Conservation (phyloP, 92 coral and sea anemone species). For the Umimayanthus chanpuru region DNA sequence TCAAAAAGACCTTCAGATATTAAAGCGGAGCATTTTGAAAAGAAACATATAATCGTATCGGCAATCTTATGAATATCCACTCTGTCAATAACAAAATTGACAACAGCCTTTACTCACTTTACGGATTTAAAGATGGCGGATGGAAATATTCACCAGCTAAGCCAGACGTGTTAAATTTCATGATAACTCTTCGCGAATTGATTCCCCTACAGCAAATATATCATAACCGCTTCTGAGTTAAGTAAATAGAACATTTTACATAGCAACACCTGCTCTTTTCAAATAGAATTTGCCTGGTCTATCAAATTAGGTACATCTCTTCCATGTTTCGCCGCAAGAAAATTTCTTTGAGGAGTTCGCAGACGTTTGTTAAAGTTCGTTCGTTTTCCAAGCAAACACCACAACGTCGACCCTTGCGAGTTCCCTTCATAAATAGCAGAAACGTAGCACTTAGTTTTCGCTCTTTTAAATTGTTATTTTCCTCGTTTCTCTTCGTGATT, state of each 20-base stretch:
- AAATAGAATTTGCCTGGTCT: background rate
- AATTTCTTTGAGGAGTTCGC: conserved; percentile 84
- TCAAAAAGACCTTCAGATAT: background rate
- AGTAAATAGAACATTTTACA: conserved; percentile 26
- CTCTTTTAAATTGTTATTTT: conserved; percentile 25
- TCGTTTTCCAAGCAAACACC: conserved; percentile 85
- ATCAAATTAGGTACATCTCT: conserved; percentile 86
- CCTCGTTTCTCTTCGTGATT: conserved; percentile 5
- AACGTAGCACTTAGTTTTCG: conserved; percentile 69
- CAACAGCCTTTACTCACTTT: background rate
- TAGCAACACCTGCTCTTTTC: conserved; percentile 23
- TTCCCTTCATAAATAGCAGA: conserved; percentile 64
- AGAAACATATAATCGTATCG: background rate
- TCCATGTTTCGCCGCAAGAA: conserved; percentile 87
- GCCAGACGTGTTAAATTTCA: conserved; percentile 18
- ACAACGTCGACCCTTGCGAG: conserved; percentile 67
- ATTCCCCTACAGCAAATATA: conserved; percentile 16
- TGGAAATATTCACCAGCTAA: background rate
- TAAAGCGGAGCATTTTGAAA: background rate
- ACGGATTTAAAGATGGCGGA: conserved; percentile 18
- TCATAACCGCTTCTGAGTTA: conserved; percentile 16
- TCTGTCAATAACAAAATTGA: background rate
- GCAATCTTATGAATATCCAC: background rate
- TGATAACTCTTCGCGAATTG: background rate
- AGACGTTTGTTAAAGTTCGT: conserved; percentile 67